Conservation (phyloP, 2,113 vertebrate species). For the Smithornis capensis region DNA sequence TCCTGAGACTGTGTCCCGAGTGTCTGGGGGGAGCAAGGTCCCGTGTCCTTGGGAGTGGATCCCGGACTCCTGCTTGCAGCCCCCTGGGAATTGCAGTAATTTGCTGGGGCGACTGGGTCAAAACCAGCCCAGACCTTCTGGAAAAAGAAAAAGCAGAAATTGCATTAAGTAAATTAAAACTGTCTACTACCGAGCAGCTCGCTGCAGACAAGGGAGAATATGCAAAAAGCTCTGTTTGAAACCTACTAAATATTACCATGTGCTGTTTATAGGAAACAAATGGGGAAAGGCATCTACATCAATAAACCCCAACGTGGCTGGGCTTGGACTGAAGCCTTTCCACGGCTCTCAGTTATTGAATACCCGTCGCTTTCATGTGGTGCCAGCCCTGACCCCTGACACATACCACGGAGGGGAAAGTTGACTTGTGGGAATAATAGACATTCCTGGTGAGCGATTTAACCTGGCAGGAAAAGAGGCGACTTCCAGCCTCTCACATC, state of each 20-base stretch:
- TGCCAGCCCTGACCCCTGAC: slow-evolving; percentile 77
- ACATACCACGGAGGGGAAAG: slow-evolving; percentile 50
- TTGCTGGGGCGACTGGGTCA: slow-evolving; percentile 25
- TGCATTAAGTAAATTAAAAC: slow-evolving; percentile 70
- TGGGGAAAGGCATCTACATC: slow-evolving; percentile 79
- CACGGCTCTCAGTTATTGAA: slow-evolving; percentile 73
- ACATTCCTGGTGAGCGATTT: slow-evolving; percentile 70
- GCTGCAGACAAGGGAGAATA: slow-evolving; percentile 65
- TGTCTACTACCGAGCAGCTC: slow-evolving; percentile 72
- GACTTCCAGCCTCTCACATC: background rate
- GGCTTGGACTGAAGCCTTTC: slow-evolving; percentile 64
- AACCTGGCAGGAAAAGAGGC: slow-evolving; percentile 66
- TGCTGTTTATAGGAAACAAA: slow-evolving; percentile 91
- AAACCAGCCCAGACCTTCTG: slow-evolving; percentile 12
- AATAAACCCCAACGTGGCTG: slow-evolving; percentile 72
- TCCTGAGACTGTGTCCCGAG: background rate
- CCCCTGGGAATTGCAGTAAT: background rate
- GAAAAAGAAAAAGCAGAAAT: slow-evolving; percentile 59
- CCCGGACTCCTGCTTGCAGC: background rate
- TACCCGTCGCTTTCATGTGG: slow-evolving; percentile 74
- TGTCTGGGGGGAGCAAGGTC: background rate
- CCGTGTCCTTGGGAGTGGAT: background rate
- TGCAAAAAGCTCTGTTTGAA: slow-evolving; percentile 76
- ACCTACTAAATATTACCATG: slow-evolving; percentile 88
- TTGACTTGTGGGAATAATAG: slow-evolving; percentile 64